Base-by-base conservation (phyloP, 2,113 vertebrate genomes). In the Atrichornis clamosus region DNA sequence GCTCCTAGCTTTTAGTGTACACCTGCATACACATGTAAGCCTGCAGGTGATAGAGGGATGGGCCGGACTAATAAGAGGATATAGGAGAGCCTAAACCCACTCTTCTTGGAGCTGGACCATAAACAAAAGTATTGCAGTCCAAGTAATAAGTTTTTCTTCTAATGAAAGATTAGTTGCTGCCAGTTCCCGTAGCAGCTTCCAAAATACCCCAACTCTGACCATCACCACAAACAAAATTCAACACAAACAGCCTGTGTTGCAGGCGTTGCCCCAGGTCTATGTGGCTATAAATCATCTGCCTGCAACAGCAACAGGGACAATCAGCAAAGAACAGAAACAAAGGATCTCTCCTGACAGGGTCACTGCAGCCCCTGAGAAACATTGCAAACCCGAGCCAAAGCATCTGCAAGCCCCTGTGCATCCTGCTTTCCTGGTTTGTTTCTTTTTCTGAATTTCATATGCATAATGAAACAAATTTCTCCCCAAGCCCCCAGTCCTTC, bases 371-470 rank as follows among this genome's bases (percentile, higher is more conserved):
- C 70, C 78, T 72, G 41, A 86, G 88, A 93, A 93, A 91, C 32
- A 23, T 6, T 20, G 46, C 32, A 92, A 92, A 73, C 16, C 24
- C 39, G 77, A 90, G 68, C 72, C 92, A 94, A 91, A 87, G 79
- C 89, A 96, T 95, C 95, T 92, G 96, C 83, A 88, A 92, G 46
- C 69, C 27, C 46, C 52, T 15, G 52, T 67, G 42, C 50, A 86
- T 83, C 73, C 70, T 30, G 21, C 56, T 76, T 78, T 42, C 39
- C 56, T 28, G 33, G 37, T 68, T 84, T 77, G 5, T 80, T 74
- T 85, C 63, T 32, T 92, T 59, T 82, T 17, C 76, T 82, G 47
- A 81, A 88, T 95, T 85, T 74, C 79, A 58, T 33, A 68, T 18
- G 76, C 52, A 65, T 20, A 68, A 32, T 2, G 13, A 84, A 91